Base-by-base conservation (phyloP, 1,140 invertebrate genomes). In the Rhopalosiphum padi region DNA sequence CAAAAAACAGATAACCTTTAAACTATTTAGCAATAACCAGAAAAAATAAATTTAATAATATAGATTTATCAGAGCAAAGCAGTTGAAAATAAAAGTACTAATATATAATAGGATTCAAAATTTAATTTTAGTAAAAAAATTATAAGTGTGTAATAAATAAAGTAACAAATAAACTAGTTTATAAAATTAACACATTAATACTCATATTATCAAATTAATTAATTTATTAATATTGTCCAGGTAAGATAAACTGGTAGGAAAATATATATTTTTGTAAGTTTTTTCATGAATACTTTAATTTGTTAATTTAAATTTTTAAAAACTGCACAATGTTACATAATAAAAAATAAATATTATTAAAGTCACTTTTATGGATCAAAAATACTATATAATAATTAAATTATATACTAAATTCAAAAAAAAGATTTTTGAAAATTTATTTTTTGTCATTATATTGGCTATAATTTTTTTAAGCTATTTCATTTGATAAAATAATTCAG, bases 1-100 rank as follows among this genome's bases (percentile, higher is more conserved):
- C 60, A 77, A 68, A 68, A 68, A 77, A 77, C 60, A n/a, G 60
- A 77, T 77, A 77, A 77, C 60, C 60, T 77, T 77, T 77, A n/a
- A 77, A 77, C 60, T 77, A 77, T n/a, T 77, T 11, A 77, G 60
- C n/a, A 77, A 77, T 77, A 77, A n/a, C 30, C 30, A n/a, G 60
- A 68, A 77, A n/a, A 35, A 77, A 77, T 77, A 77, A n/a, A n/a
- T 35, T n/a, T n/a, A 35, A 77, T 77, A n/a, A 77, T 68, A 68
- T n/a, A 68, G 11, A 35, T 23, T 77, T n/a, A 77, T 77, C 60
- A 77, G 15, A 21, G n/a, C n/a, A 77, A 15, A n/a, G 4, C 3
- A n/a, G 25, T 68, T 77, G 15, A 18, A 77, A 18, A 77, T 77
- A 77, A 77, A 77, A n/a, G n/a, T 77, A n/a, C 15, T 35, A n/a